phyloP scores from a whole-genome alignment of 1,140 invertebrate genomes.

The Choristoneura fumiferana region DNA sequence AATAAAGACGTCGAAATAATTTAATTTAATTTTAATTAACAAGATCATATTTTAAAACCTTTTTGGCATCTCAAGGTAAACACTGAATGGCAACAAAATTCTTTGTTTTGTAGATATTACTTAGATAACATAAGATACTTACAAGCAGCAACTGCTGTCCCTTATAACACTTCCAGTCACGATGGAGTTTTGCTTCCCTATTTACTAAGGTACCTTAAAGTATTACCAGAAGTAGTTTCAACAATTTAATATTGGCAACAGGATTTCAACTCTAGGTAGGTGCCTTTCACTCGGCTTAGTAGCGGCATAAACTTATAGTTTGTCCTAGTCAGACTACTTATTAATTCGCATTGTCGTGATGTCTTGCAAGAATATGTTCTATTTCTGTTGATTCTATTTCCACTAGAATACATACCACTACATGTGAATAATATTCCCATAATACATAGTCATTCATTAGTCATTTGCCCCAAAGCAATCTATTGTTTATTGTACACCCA shows the following conservation, averaged over 20 bases:
- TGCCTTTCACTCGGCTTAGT: conserved; percentile 4
- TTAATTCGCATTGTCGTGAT: background rate
- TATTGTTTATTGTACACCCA: background rate
- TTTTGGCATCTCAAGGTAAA: background rate
- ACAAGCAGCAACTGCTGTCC: background rate
- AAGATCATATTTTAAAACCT: background rate
- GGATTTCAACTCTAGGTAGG: background rate
- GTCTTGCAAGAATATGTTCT: background rate
- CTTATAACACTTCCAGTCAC: background rate
- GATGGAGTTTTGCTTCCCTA: conserved; percentile 3
- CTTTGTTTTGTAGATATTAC: background rate
- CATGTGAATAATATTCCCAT: background rate
- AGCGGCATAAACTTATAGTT: background rate
- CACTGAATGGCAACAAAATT: background rate
- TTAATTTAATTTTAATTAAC: conserved; percentile 3
- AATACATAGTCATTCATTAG: background rate
- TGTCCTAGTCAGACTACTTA: background rate
- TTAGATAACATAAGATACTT: background rate
- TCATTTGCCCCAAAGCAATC: background rate
- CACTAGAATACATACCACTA: background rate
- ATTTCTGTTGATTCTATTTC: background rate
- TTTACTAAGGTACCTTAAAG: background rate
- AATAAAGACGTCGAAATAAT: conserved; percentile 3
- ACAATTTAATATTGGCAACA: conserved; percentile 4
- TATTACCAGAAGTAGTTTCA: conserved; percentile 14